These are phyloP conservation scores for Bombus difficillimus DNA, from an alignment of 1,140 invertebrate genomes.

Conservation along the genomic window DNA sequence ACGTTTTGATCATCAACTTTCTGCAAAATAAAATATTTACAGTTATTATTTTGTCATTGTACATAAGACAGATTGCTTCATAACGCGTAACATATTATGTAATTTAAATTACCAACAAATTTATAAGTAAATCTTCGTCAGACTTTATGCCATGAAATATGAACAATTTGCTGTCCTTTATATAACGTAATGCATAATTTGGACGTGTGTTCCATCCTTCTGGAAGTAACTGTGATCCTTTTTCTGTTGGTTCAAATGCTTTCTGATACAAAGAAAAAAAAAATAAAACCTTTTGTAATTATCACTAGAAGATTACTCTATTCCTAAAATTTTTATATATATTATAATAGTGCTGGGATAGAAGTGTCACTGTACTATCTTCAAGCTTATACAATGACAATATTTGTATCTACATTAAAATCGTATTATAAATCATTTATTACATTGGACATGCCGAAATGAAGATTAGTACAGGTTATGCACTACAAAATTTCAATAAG, in stretches of 20 bases:
- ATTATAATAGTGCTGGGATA: background rate
- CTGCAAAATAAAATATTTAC: slow-evolving; percentile 65
- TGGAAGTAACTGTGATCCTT: slow-evolving; percentile 87
- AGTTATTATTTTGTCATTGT: slow-evolving; percentile 1
- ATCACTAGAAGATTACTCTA: background rate
- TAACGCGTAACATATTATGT: slow-evolving; percentile 10
- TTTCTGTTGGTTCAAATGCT: slow-evolving; percentile 84
- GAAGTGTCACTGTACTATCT: background rate
- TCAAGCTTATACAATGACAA: background rate
- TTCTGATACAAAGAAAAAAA: slow-evolving; percentile 80
- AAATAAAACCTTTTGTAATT: background rate
- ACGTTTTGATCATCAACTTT: slow-evolving; percentile 79
- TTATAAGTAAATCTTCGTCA: slow-evolving; percentile 86
- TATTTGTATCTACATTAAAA: background rate
- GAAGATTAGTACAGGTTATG: background rate
- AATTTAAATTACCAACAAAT: slow-evolving; percentile 84
- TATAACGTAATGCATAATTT: slow-evolving; percentile 87
- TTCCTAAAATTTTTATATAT: background rate
- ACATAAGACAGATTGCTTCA: background rate
- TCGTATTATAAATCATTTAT: background rate
- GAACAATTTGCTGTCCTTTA: slow-evolving; percentile 86
- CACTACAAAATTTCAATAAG: background rate
- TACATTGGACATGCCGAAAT: background rate
- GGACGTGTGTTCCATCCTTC: slow-evolving; percentile 86
- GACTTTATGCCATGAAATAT: slow-evolving; percentile 86